These are phyloP conservation scores for Sciurus carolinensis DNA, from an alignment of 2,797 vertebrate genomes.

Conservation along the genomic window DNA sequence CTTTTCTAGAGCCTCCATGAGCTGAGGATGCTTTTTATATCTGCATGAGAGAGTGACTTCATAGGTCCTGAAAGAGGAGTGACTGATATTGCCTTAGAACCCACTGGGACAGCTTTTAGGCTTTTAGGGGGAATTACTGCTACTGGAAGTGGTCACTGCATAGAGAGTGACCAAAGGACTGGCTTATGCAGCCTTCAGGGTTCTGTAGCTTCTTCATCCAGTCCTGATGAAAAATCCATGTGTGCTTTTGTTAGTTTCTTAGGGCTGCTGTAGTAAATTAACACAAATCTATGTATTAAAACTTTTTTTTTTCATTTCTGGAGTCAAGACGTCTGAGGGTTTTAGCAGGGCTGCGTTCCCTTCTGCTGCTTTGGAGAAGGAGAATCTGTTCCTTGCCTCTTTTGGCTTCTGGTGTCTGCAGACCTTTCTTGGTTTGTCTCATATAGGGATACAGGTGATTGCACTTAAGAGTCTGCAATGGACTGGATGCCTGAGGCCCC, in stretches of 20 bases:
- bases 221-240: not conserved
- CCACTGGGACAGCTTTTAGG: not conserved
- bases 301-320: not conserved
- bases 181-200: not conserved
- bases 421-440: not conserved
- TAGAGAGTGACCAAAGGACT: not conserved
- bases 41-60: not conserved
- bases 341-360: not conserved
- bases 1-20: not conserved
- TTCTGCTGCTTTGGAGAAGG: too few relatives aligned
- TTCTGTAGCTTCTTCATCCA: not conserved
- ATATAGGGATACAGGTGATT: not conserved
- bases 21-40: not conserved
- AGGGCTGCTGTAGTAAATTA: not conserved
- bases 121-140: not conserved
- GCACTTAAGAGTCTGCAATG: not conserved
- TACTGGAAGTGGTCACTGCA: not conserved
- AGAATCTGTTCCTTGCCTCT: not conserved
- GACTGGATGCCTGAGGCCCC: not conserved
- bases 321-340: not conserved
- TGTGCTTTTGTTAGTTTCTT: not conserved
- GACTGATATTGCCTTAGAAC: not conserved
- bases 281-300: not conserved
- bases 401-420: not conserved
- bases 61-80: not conserved